Evolutionary conservation across 2,797 vertebrate species (phyloP).

Genomic region (Tarsius wallacei): DNA sequence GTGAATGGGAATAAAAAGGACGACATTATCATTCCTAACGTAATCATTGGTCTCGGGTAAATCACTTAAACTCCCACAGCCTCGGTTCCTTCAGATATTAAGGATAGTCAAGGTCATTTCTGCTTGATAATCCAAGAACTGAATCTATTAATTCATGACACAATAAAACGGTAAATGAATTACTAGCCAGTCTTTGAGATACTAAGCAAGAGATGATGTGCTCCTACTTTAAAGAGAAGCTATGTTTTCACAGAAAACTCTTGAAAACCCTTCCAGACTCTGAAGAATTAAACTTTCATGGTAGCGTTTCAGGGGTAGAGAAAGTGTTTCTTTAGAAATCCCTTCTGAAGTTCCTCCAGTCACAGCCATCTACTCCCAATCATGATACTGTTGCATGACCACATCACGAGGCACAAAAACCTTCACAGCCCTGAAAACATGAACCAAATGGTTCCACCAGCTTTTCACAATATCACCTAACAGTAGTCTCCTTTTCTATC

Average conservation of each 20-base stretch:
- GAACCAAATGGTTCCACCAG: background rate
- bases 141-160: background rate
- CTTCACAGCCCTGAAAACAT: background rate
- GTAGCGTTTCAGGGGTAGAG: background rate
- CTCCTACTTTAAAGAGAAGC: conserved; percentile 1
- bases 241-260: background rate
- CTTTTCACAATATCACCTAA: conserved; percentile 9
- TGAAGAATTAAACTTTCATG: background rate
- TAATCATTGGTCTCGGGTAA: background rate
- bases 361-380: background rate
- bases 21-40: background rate
- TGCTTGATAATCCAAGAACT: background rate
- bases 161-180: background rate
- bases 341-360: background rate
- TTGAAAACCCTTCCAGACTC: background rate
- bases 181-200: background rate
- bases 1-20: background rate
- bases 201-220: background rate
- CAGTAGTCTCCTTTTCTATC: background rate
- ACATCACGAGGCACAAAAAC: background rate
- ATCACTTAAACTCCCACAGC: background rate
- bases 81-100: background rate
- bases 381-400: background rate
- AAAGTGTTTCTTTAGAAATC: background rate
- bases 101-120: background rate